Evolutionary conservation across 2,113 vertebrate genomes (phyloP).

Genomic region (Gopherus flavomarginatus): DNA sequence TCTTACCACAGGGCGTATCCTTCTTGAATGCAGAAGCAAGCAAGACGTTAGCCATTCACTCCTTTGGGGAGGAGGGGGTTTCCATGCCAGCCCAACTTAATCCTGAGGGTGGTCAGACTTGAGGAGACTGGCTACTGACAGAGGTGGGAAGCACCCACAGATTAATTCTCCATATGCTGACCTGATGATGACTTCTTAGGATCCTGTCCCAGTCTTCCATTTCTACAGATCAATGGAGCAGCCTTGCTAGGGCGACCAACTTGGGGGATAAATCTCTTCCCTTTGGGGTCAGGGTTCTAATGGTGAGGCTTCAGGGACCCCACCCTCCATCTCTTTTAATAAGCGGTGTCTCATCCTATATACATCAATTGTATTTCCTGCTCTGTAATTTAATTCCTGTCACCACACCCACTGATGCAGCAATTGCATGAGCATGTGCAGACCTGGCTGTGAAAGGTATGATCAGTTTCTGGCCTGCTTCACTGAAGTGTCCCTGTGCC

Average conservation of each 20-base stretch:
- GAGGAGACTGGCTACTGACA: background rate
- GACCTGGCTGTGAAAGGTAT: background rate
- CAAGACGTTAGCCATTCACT: background rate
- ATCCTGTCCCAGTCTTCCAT: background rate
- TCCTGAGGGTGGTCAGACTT: background rate
- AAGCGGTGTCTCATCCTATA: background rate
- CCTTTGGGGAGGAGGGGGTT: background rate
- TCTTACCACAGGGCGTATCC: background rate
- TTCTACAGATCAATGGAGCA: background rate
- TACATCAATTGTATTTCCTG: background rate
- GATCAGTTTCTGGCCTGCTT: background rate
- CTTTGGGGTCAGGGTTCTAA: background rate
- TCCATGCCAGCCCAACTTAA: background rate
- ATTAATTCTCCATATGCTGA: background rate
- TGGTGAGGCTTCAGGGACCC: background rate
- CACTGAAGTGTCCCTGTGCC: background rate
- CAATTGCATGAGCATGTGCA: background rate
- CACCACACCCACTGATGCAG: background rate
- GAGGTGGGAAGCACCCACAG: background rate
- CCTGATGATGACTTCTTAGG: background rate
- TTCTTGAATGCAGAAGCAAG: background rate
- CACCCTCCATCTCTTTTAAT: background rate
- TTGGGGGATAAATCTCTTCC: background rate
- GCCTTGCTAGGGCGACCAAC: background rate
- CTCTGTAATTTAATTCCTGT: background rate